phyloP scores from a whole-genome alignment of 2,888 invertebrate genomes.

The Sarcophaga variegata region DNA sequence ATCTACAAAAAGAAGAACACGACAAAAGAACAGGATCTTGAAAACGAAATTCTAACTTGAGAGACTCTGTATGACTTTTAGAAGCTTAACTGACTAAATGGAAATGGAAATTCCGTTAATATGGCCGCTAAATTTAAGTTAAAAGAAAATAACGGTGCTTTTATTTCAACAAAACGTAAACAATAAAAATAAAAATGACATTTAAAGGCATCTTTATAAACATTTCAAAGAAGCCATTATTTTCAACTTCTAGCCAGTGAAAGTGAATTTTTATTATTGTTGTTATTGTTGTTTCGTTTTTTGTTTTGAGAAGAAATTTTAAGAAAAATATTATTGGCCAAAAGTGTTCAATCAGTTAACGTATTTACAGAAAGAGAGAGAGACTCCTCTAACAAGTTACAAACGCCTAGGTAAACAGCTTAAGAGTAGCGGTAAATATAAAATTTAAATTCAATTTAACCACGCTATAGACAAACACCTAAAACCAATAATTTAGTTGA shows the following conservation, averaged over 20 bases:
- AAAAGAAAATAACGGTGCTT: slow-evolving; percentile 62
- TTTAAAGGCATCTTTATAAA: slow-evolving; percentile 24
- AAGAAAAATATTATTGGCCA: slow-evolving; percentile 34
- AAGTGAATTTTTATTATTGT: slow-evolving; percentile 51
- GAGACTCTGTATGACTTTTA: too few relatives aligned
- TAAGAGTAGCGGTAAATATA: background rate
- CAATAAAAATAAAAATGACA: slow-evolving; percentile 36
- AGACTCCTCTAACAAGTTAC: slow-evolving; percentile 15
- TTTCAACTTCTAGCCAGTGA: slow-evolving; percentile 37
- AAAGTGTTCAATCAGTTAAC: slow-evolving; percentile 59
- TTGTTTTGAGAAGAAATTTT: slow-evolving; percentile 28
- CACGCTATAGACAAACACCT: background rate
- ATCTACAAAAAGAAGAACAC: too few relatives aligned
- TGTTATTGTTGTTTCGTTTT: background rate
- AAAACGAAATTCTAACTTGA: too few relatives aligned
- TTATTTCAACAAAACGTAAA: slow-evolving; percentile 41
- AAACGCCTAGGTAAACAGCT: background rate
- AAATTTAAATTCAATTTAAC: slow-evolving; percentile 4
- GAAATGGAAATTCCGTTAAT: slow-evolving; percentile 45
- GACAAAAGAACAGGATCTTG: background rate
- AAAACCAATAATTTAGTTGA: background rate
- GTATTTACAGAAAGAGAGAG: slow-evolving; percentile 6
- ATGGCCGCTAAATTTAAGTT: slow-evolving; percentile 54
- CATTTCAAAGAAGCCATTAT: slow-evolving; percentile 38
- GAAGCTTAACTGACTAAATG: slow-evolving; percentile 30